These are phyloP conservation scores for Drosophila mayri DNA, from an alignment of 1,140 invertebrate species.

Conservation along the genomic window DNA sequence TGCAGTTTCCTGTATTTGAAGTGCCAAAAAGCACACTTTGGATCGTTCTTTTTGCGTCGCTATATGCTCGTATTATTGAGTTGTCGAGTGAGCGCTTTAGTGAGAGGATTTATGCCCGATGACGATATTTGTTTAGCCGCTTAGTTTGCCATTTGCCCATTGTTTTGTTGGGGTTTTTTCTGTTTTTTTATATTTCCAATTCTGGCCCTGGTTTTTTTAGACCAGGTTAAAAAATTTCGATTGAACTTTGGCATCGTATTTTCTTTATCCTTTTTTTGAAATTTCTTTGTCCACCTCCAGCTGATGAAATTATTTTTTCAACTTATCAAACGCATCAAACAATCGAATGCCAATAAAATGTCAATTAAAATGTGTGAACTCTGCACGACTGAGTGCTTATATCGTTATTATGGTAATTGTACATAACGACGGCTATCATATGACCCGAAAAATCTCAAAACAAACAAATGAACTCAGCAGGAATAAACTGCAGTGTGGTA, in stretches of 20 bases:
- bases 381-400: conserved; percentile 20
- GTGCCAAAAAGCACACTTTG: conserved; percentile 79
- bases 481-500: not conserved
- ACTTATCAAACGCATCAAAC: not conserved
- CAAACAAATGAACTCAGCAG: conserved; percentile 11
- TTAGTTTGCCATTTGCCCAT: conserved; percentile 66
- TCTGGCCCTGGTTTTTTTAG: conserved; percentile 25
- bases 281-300: not conserved
- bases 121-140: conserved; percentile 76
- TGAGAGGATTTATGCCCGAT: conserved; percentile 71
- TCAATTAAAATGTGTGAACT: conserved; percentile 32
- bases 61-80: conserved; percentile 53
- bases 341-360: conserved; percentile 33
- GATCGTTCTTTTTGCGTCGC: conserved; percentile 16
- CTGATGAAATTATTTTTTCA: not conserved
- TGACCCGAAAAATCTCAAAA: conserved; percentile 23
- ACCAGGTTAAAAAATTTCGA: not conserved
- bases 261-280: not conserved
- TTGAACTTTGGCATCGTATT: conserved; percentile 38
- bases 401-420: conserved; percentile 60
- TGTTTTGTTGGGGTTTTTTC: conserved; percentile 38
- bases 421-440: conserved; percentile 14
- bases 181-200: conserved; percentile 5
- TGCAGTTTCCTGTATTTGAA: conserved; percentile 67
- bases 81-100: conserved; percentile 68